Percentiles rank a stretch among this genome's conserved stretches.
These are phyloP conservation scores for Acomys russatus DNA, from an alignment of 2,797 vertebrate species.

Conservation along the genomic window DNA sequence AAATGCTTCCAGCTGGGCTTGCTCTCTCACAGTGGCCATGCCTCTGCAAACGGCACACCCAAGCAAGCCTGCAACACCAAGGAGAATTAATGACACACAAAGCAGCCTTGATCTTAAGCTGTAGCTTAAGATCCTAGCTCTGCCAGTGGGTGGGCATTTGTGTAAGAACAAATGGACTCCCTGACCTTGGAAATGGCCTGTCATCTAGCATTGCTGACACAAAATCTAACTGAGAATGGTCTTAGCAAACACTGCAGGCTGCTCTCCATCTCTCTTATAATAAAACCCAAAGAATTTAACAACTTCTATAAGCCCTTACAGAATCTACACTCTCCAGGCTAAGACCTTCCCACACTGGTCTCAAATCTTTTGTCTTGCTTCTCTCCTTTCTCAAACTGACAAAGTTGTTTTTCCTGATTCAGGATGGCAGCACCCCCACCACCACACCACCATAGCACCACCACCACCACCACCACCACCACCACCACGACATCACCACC, in stretches of 20 bases:
- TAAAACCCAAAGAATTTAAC: slow-evolving; percentile 24
- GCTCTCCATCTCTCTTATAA: background rate
- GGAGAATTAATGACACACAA: background rate
- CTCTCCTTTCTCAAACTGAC: slow-evolving; percentile 36
- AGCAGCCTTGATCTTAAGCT: background rate
- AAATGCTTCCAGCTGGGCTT: background rate
- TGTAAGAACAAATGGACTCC: slow-evolving; percentile 20
- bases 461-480: too few species aligned
- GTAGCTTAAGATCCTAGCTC: background rate
- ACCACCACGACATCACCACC: too few species aligned
- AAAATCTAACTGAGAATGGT: background rate
- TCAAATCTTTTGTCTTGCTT: too few species aligned
- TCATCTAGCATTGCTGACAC: background rate
- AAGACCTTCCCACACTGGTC: background rate
- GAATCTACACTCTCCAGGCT: background rate
- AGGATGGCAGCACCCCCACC: background rate
- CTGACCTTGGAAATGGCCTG: background rate
- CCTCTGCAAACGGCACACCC: background rate
- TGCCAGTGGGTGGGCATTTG: background rate
- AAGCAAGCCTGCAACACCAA: background rate
- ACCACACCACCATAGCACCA: too few species aligned
- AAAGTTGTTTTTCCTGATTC: background rate
- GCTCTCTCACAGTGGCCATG: background rate
- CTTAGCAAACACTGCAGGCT: slow-evolving; percentile 5
- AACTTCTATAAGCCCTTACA: background rate